Evolutionary conservation across 1,140 invertebrate species (phyloP), one percentile per base, ranked within the genome.

Genomic region (Drosophila malerkotliana): DNA sequence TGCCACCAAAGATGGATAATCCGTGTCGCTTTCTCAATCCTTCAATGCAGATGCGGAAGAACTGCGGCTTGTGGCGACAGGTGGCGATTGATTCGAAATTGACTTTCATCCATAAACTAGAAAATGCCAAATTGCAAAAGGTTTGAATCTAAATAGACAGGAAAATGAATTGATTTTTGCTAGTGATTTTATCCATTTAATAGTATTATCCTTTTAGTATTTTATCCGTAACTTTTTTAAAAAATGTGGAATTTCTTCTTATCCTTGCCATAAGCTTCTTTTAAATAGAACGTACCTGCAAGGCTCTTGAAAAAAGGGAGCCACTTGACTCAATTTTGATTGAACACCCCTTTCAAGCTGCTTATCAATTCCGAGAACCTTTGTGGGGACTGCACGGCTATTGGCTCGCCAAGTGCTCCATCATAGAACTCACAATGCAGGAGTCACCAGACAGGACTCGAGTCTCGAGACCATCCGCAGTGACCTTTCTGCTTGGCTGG

Each of bases 401-500:
- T 52, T 49, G 21, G 28, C 41, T 68, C 47, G 71, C 79, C 58
- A 68, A 79, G 56, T 80, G 77, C 62, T 85, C 28, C 78, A 81
- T 84, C 81, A 84, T 60, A 74, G 14, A 32, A 28, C 30, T 4
- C 56, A 18, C 30, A 15, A 52, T 37, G n/a, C n/a, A n/a, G 28
- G 45, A 66, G 26, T 28, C 24, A n/a, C 10, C 10, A 47, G 44
- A 47, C 39, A 14, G 21, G 28, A 1, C 24, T 54, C 30, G 59
- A 57, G 34, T 61, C 59, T 37, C 26, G 34, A 68, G 44, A 26
- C 53, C 71, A 44, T 76, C 52, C 77, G 59, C 72, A 77, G 51
- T 85, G 72, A 87, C 77, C 81, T 81, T 85, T 84, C 81, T 47
- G 51, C 77, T 44, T 81, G 81, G 59, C 60, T 66, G 59, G 39